Percentiles rank a stretch among this genome's conserved stretches.
These are phyloP conservation scores for Acleris literana DNA, from an alignment of 2,888 invertebrate genomes.

Conservation along the genomic window DNA sequence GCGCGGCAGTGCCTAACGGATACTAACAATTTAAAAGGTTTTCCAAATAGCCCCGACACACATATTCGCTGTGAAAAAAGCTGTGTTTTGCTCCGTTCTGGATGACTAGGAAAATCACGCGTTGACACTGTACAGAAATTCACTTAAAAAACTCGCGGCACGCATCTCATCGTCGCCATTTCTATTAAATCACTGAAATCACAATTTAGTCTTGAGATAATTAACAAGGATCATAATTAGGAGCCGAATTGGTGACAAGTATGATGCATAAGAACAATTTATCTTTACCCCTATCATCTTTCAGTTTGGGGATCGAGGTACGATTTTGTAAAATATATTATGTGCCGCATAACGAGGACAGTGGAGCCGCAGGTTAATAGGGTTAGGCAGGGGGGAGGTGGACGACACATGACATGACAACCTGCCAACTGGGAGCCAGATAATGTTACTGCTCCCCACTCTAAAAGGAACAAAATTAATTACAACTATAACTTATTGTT, in stretches of 20 bases:
- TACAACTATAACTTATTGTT: conserved; percentile 28
- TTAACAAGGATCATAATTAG: conserved; percentile 16
- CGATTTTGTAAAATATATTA: conserved; percentile 37
- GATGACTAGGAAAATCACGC: conserved; percentile 23
- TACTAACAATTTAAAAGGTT: conserved; percentile 30
- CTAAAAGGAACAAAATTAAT: conserved; percentile 26
- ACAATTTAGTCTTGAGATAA: background rate
- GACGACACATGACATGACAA: conserved; percentile 43
- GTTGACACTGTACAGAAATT: conserved; percentile 15
- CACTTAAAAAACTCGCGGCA: background rate
- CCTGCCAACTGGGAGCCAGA: conserved; percentile 33
- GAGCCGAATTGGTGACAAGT: conserved; percentile 5
- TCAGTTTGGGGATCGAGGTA: conserved; percentile 27
- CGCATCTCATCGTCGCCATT: too few species aligned
- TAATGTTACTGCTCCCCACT: conserved; percentile 21
- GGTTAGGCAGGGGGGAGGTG: conserved; percentile 45
- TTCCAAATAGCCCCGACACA: conserved; percentile 16
- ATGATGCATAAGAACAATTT: conserved; percentile 32
- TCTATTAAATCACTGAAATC: too few species aligned
- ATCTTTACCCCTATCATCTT: conserved; percentile 41
- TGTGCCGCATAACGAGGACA: conserved; percentile 35
- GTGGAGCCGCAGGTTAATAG: conserved; percentile 56
- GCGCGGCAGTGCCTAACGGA: conserved; percentile 19
- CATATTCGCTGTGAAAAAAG: conserved; percentile 28
- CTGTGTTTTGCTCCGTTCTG: conserved; percentile 20